A percentile compares a stretch with the other conserved stretches of the same genome.
Evolutionary conservation across 1,140 invertebrate genomes (phyloP).

Genomic region (Cyphomyrmex costatus): DNA sequence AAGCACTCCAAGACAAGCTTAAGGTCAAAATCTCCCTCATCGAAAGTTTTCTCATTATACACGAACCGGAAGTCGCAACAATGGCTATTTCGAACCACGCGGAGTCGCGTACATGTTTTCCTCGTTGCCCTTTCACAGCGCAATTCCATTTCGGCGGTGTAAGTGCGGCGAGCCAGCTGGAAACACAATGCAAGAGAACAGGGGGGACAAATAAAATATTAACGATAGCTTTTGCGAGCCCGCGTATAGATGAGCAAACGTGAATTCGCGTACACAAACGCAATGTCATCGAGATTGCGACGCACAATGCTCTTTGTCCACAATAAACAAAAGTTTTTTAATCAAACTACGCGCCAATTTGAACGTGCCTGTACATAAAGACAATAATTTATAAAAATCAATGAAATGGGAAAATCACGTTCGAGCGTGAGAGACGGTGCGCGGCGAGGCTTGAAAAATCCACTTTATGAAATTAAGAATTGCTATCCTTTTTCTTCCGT

Average conservation of each 20-base stretch:
- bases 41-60: constrained; percentile 48
- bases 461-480: constrained; percentile 8
- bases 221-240: constrained; percentile 64
- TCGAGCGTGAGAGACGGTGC: background rate
- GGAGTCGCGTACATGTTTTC: constrained; percentile 23
- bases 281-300: constrained; percentile 21
- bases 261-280: background rate
- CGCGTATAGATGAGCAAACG: background rate
- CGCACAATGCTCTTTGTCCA: constrained; percentile 27
- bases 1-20: constrained; percentile 16
- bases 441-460: background rate
- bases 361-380: constrained; percentile 1
- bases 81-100: constrained; percentile 28
- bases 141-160: constrained; percentile 37
- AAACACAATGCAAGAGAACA: constrained; percentile 67
- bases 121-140: constrained; percentile 4
- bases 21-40: constrained; percentile 31
- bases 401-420: constrained; percentile 17
- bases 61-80: constrained; percentile 34
- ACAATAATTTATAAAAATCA: constrained; percentile 37
- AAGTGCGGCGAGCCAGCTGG: constrained; percentile 44
- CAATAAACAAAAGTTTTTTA: constrained; percentile 35
- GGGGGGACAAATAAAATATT: constrained; percentile 78
- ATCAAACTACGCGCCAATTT: constrained; percentile 22
- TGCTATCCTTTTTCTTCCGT: background rate